Evolutionary conservation across 2,888 invertebrate species (phyloP), one percentile per base, ranked within the genome.

Genomic region (Lasioglossum figueresi): DNA sequence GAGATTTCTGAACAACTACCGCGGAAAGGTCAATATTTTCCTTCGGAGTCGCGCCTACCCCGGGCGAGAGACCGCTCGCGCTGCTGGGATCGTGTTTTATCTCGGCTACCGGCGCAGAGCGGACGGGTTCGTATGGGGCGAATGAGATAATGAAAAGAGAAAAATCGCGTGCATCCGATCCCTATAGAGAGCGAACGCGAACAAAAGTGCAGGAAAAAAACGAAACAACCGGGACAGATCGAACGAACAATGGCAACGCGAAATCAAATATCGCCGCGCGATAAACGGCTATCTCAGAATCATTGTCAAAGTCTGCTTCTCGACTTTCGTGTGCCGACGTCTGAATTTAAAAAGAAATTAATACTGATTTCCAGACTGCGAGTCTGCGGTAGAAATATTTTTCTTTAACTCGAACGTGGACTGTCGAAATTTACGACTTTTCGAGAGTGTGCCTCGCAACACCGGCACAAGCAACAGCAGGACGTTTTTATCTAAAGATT

Each of bases 21-120:
- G 80, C 81, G 76, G 86, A 74, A 92, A 87, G 88, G 92, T 92
- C 91, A 92, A 92, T 92, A 92, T 92, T 92, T 91, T 89, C 91
- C 83, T 91, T 89, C 77, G 87, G 80, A 80, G 86, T 87, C 79
- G 81, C 84, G 88, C 82, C 86, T 86, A 89, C 85, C 85, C 83
- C 76, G 74, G 56, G 45, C 40, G 66, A 77, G 70, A 68, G 34
- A 66, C 82, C 76, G 82, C 72, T 80, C 79, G 76, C 63, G 73
- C 59, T 76, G 76, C 56, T 76, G 59, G 81, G 76, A 78, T 88
- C 89, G 89, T 90, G 89, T 90, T 90, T 90, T 90, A 90, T 90
- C 90, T 90, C 84, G 83, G 48, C 80, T 83, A 79, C 31, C 83
- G 74, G 81, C 71, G 88, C 79, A 4, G n/a, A 27, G 4, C 59